Conservation (phyloP, 92 coral and sea anemone genomes). For the Phenganax subtilis region DNA sequence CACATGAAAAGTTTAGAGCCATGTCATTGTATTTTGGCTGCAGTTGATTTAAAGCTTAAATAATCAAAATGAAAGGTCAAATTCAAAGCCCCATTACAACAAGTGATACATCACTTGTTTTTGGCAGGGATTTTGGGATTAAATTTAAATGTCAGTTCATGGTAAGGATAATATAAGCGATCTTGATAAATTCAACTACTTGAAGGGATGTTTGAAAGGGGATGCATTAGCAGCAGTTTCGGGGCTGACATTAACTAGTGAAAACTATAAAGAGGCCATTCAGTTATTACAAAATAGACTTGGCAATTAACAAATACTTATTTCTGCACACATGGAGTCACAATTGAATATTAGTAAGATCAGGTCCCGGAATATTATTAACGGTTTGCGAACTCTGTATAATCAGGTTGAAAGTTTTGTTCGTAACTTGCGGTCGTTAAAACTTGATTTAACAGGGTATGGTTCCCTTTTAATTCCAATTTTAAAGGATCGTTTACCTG, state of each 20-base stretch:
- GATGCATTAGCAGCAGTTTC: background rate
- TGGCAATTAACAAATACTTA: no score
- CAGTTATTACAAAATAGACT: background rate
- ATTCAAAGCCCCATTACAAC: background rate
- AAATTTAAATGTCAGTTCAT: background rate
- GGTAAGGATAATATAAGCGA: background rate
- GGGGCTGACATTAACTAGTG: constrained; percentile 5
- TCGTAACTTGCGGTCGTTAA: no score
- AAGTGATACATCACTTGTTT: background rate
- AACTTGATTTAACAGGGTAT: background rate
- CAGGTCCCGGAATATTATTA: background rate
- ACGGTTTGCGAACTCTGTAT: background rate
- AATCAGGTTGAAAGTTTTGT: no score
- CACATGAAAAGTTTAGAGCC: background rate
- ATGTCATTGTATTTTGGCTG: background rate
- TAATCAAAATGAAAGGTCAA: background rate
- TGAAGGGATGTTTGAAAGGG: constrained; percentile 17
- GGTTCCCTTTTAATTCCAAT: background rate
- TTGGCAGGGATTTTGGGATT: constrained; percentile 1
- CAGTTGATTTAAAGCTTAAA: background rate
- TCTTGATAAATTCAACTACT: constrained; percentile 11
- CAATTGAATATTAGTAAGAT: background rate
- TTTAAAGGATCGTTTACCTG: background rate
- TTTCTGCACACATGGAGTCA: background rate
- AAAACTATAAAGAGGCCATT: background rate